phyloP scores from a whole-genome alignment of 2,888 invertebrate genomes.

The Mythimna lalbum region DNA sequence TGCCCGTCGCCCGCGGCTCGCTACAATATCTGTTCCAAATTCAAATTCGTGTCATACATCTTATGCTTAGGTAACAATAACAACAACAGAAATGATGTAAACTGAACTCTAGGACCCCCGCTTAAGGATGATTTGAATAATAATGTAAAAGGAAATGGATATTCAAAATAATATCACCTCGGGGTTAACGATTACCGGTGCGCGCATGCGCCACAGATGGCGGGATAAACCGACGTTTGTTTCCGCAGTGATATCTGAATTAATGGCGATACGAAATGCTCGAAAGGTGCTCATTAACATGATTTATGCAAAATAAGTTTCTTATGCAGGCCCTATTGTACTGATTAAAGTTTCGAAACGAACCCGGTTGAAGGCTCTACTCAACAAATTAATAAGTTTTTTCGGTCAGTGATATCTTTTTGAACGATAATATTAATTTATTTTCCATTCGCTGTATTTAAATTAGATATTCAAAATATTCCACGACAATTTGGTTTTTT shows the following conservation, averaged over 20 bases:
- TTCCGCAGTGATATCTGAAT: slow-evolving; percentile 91
- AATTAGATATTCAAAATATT: slow-evolving; percentile 31
- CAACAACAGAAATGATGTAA: slow-evolving; percentile 77
- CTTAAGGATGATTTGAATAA: slow-evolving; percentile 86
- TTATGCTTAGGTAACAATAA: slow-evolving; percentile 78
- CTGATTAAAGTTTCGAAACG: slow-evolving; percentile 79
- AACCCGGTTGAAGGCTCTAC: slow-evolving; percentile 55
- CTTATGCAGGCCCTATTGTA: slow-evolving; percentile 80
- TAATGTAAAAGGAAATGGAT: slow-evolving; percentile 88
- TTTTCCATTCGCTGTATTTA: slow-evolving; percentile 9
- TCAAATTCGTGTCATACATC: slow-evolving; percentile 90
- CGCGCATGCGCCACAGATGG: slow-evolving; percentile 90
- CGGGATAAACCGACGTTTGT: slow-evolving; percentile 90
- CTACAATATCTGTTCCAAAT: slow-evolving; percentile 87
- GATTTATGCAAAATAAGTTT: slow-evolving; percentile 89
- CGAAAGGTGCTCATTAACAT: slow-evolving; percentile 90
- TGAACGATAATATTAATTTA: slow-evolving; percentile 52
- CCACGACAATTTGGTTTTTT: slow-evolving; percentile 13
- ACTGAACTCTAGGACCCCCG: slow-evolving; percentile 83
- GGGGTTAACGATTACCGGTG: slow-evolving; percentile 90
- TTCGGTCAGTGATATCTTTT: slow-evolving; percentile 48
- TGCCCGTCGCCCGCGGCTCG: slow-evolving; percentile 86
- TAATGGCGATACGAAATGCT: slow-evolving; percentile 89
- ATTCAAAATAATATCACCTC: slow-evolving; percentile 91
- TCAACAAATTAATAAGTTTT: slow-evolving; percentile 66